Percentiles rank a stretch among this genome's conserved stretches.
These are phyloP conservation scores for Archocentrus centrarchus DNA, from an alignment of 2,113 vertebrate species.

Conservation along the genomic window DNA sequence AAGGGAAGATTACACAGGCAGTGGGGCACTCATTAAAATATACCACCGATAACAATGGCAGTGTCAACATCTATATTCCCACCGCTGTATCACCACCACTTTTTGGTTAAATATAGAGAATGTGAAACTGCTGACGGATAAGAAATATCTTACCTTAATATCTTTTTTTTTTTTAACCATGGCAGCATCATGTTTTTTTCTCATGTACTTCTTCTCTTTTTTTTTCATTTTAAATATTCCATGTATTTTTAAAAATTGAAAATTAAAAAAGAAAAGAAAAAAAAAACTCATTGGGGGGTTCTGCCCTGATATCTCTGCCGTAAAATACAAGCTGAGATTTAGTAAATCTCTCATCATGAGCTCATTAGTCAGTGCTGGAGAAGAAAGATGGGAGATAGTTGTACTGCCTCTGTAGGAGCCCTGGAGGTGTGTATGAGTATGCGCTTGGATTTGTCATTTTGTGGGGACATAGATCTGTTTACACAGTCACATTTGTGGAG, in stretches of 20 bases:
- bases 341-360: slow-evolving; percentile 46
- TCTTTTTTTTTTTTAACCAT: neutral
- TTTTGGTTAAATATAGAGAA: slow-evolving; percentile 20
- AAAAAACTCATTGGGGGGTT: neutral
- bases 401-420: slow-evolving; percentile 18
- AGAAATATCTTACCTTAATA: slow-evolving; percentile 5
- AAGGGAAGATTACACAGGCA: slow-evolving; percentile 54
- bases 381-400: slow-evolving; percentile 48
- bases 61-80: slow-evolving; percentile 28
- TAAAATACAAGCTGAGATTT: slow-evolving; percentile 46
- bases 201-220: neutral
- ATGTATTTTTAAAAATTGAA: neutral
- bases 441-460: neutral
- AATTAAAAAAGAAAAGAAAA: too few relatives aligned
- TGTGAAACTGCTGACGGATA: neutral
- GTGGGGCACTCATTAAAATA: slow-evolving; percentile 59
- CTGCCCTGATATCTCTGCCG: slow-evolving; percentile 22
- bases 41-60: slow-evolving; percentile 46
- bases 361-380: slow-evolving; percentile 44
- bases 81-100: slow-evolving; percentile 11
- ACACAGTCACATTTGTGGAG: neutral
- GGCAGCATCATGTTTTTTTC: neutral
- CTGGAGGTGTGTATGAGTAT: neutral
- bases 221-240: neutral
- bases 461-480: slow-evolving; percentile 5